Evolutionary conservation across 2,888 invertebrate genomes (phyloP).

Genomic region (Cancer borealis): DNA sequence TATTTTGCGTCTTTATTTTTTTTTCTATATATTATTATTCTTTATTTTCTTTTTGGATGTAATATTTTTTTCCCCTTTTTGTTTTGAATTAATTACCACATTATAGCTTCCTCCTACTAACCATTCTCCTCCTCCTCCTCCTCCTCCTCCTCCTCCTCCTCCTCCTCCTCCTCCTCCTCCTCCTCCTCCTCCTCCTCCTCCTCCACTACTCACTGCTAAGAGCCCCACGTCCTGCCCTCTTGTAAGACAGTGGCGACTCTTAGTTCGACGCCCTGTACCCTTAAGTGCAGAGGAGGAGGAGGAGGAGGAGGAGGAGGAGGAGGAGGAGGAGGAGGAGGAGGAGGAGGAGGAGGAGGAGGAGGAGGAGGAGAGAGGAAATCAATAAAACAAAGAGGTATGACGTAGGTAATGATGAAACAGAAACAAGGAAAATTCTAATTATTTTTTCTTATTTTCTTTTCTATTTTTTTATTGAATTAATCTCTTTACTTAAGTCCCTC

Average conservation of each 20-base stretch:
- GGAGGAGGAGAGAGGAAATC: not conserved
- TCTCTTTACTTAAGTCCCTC: not conserved
- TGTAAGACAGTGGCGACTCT: slow-evolving; percentile 43
- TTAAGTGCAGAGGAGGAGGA: not conserved
- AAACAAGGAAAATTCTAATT: not conserved
- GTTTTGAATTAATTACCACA: not conserved
- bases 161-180: not conserved
- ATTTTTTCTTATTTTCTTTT: not conserved
- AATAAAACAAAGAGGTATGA: slow-evolving; percentile 21
- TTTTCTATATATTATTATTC: too few species aligned
- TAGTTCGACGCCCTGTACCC: not conserved
- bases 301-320: not conserved
- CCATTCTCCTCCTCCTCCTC: not conserved
- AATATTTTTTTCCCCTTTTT: not conserved
- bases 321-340: not conserved
- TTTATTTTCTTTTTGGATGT: not conserved
- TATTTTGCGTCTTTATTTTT: not conserved
- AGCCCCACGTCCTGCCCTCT: slow-evolving; percentile 23
- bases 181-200: slow-evolving; percentile 17
- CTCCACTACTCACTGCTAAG: slow-evolving; percentile 1
- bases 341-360: not conserved
- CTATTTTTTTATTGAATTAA: too few species aligned
- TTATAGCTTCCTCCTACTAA: not conserved
- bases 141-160: not conserved
- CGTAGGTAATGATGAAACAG: not conserved